phyloP scores from a whole-genome alignment of 1,140 invertebrate genomes.

The Drosophila kepulauana region DNA sequence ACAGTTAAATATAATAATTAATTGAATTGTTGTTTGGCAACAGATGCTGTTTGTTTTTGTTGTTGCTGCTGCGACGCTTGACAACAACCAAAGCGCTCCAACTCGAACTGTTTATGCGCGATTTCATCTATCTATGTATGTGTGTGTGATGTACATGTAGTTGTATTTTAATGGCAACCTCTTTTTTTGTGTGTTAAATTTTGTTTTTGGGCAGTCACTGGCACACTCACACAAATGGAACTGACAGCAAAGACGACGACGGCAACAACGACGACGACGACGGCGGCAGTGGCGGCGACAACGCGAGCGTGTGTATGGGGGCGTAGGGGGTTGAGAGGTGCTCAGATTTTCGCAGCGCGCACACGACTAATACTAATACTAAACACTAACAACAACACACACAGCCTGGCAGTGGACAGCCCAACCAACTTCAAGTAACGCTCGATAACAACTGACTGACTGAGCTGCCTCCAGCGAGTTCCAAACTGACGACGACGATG shows the following conservation, averaged over 20 bases:
- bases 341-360: constrained; percentile 71
- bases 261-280: constrained; percentile 7
- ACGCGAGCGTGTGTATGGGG: constrained; percentile 48
- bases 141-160: constrained; percentile 25
- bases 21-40: constrained; percentile 31
- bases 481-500: constrained; percentile 22
- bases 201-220: constrained; percentile 41
- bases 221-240: constrained; percentile 49
- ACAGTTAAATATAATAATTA: constrained; percentile 32
- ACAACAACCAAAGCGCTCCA: constrained; percentile 47
- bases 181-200: constrained; percentile 40
- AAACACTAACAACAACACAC: constrained; percentile 46
- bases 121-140: constrained; percentile 16
- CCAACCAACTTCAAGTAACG: constrained; percentile 73
- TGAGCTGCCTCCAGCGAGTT: constrained; percentile 34
- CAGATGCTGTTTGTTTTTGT: constrained; percentile 25
- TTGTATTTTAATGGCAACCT: constrained; percentile 66
- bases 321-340: neutral
- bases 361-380: constrained; percentile 55
- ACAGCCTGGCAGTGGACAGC: constrained; percentile 29
- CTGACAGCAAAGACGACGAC: constrained; percentile 31
- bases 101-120: constrained; percentile 43
- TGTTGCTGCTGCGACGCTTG: constrained; percentile 15
- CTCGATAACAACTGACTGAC: constrained; percentile 70
- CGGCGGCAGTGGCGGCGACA: constrained; percentile 56